Evolutionary conservation across 2,888 invertebrate genomes (phyloP), one percentile per base, ranked within the genome.

Genomic region (Aleiodes alternator): DNA sequence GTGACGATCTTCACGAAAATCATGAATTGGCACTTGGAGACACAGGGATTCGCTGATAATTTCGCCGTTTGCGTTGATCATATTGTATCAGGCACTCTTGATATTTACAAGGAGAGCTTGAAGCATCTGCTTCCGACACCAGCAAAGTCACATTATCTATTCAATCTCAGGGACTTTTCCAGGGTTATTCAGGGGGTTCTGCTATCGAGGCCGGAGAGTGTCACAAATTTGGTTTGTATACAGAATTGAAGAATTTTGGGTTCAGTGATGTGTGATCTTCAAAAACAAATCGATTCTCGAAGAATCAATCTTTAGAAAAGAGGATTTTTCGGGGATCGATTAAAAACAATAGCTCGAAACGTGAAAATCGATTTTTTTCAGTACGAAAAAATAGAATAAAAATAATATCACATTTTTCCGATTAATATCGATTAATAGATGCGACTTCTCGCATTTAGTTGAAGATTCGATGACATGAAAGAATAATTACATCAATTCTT

Each of bases 161-260:
- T 98, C 90, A 98, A 98, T 90, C 91, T 98, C 81, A 92, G 98
- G 82, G 98, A 98, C 88, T 98, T 98, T 89, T 95, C 97, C 0
- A 92, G 97, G 84, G 98, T 98, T 29, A 95, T 98, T 83, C 92
- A 96, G 94, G 98, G 98, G 29, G 34, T 98, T 0, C 89, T 98
- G 14, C 90, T 98, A 0, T 97, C 97, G 0, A 95, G 96, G 3
- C 97, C 97, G 0, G 97, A 97, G 90, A 95, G 96, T 0, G 95
- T 95, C 77, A 94, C 95, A 79, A 95, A 95, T 84, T 90, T 95
- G 72, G 92, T 89, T 82, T 48, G 76, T 72, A 57, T 38, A 11
- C 8, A 0, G 43, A 23, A 50, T 50, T 6, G 3, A 8, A 14
- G 23, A 50, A 51, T 51, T 72, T 23, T 16, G 29, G 23, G 34